These are phyloP conservation scores for Ephydatia muelleri DNA, from an alignment of 37 sponge, comb jelly and placozoan genomes.

Conservation along the genomic window DNA sequence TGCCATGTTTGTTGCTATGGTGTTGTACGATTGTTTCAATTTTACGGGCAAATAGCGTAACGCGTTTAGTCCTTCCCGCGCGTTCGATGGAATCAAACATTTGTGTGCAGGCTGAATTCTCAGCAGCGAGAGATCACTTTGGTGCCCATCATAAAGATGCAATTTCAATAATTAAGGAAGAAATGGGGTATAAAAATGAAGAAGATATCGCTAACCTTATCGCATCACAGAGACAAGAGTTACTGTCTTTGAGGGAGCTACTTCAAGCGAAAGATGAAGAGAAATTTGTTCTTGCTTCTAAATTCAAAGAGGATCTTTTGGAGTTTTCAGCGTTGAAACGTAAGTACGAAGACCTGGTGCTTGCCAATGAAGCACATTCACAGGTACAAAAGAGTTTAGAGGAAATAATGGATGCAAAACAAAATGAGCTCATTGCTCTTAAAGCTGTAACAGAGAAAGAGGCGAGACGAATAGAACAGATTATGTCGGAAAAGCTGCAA, in stretches of 20 bases:
- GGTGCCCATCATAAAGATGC: not conserved
- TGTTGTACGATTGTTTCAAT: no score
- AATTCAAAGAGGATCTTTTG: not conserved
- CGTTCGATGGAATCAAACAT: no score
- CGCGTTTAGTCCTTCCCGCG: no score
- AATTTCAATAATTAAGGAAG: constrained; percentile 11
- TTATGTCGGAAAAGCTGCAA: not conserved
- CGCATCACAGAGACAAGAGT: not conserved
- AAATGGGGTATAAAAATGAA: constrained; percentile 4
- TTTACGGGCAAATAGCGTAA: no score
- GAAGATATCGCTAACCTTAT: constrained; percentile 2
- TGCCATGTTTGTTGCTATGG: no score
- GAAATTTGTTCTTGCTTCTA: not conserved
- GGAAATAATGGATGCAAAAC: not conserved
- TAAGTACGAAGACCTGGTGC: not conserved
- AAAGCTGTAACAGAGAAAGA: not conserved
- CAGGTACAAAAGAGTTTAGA: not conserved
- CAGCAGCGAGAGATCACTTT: not conserved
- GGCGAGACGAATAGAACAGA: not conserved
- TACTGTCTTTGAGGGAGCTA: not conserved
- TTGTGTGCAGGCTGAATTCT: constrained; percentile 36
- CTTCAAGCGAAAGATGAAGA: not conserved
- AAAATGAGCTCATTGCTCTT: not conserved
- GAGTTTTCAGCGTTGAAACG: not conserved
- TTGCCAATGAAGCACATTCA: not conserved